Evolutionary conservation across 2,888 invertebrate genomes (phyloP), one percentile per base, ranked within the genome.

Genomic region (Leucania comma): DNA sequence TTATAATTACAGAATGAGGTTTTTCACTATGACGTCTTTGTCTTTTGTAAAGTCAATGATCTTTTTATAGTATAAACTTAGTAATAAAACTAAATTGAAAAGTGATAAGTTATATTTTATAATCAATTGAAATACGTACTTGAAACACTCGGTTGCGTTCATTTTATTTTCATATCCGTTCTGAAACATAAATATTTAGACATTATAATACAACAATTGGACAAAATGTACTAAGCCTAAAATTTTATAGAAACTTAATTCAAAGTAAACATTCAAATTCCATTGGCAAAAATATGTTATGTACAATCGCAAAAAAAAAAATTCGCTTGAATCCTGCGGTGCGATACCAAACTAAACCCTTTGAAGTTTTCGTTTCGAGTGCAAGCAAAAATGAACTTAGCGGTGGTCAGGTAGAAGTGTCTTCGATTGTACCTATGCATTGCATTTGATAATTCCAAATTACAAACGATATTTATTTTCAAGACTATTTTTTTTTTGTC

Each of bases 81-180:
- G 17, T 8, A 46, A 66, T 66, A 60, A 48, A 63, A 48, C 17
- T 57, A 29, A 60, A 79, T 79, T 63, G 38, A 56, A 63, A 46
- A 5, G 12, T 53, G 8, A 51, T 22, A 72, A 59, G 6, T 50
- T 24, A 1, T 6, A 32, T 20, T 65, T 38, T 75, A 75, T 51
- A 3, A 35, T 17, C 42, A 22, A 29, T 46, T 46, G 3, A 17
- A 12, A 38, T 63, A 93, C 94, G 93, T 81, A 95, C 95, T 94
- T 94, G 77, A 95, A 95, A 91, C 95, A 95, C 90, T 95, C 94
- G 35, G 94, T 91, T 70, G 95, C 95, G 80, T 94, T 95, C 94
- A 95, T 95, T 90, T 93, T 94, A 74, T 95, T 95, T 89, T 94
- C 94, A 84, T 95, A 95, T 54, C 95, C 95, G 64, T 91, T 88